These are phyloP conservation scores for Sphenodon punctatus DNA, from an alignment of 2,797 vertebrate genomes.

Conservation along the genomic window DNA sequence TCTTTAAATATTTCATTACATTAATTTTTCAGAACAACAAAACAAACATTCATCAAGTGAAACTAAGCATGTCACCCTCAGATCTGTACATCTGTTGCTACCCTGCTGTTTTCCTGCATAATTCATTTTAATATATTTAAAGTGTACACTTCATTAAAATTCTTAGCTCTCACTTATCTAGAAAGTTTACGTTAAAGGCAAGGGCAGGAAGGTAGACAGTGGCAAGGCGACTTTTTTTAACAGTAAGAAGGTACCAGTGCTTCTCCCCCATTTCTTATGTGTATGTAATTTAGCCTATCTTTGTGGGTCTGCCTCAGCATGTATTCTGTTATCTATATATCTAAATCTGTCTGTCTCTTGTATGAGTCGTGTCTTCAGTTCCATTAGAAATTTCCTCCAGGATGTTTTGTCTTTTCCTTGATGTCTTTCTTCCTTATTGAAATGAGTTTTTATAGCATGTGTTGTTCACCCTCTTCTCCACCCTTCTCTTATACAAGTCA, in stretches of 20 bases:
- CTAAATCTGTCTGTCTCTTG: neutral
- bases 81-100: constrained; percentile 76
- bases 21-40: constrained; percentile 81
- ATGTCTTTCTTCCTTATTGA: neutral
- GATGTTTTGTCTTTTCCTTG: neutral
- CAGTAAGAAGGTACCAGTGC: neutral
- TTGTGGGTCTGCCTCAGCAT: neutral
- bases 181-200: constrained; percentile 52
- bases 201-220: constrained; percentile 11
- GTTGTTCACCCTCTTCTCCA: neutral
- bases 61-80: constrained; percentile 78
- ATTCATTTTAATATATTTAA: constrained; percentile 78
- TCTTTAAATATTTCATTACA: constrained; percentile 81
- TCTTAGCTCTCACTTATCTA: constrained; percentile 50
- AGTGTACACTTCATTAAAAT: constrained; percentile 71
- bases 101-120: constrained; percentile 75
- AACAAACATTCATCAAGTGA: constrained; percentile 83
- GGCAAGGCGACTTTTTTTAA: constrained; percentile 12
- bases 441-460: neutral
- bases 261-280: neutral
- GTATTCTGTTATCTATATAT: neutral
- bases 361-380: neutral
- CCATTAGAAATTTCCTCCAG: constrained; percentile 13
- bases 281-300: neutral
- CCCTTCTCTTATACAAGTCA: neutral